Conservation (phyloP, 2,888 invertebrate genomes). For the Colletes collaris region DNA sequence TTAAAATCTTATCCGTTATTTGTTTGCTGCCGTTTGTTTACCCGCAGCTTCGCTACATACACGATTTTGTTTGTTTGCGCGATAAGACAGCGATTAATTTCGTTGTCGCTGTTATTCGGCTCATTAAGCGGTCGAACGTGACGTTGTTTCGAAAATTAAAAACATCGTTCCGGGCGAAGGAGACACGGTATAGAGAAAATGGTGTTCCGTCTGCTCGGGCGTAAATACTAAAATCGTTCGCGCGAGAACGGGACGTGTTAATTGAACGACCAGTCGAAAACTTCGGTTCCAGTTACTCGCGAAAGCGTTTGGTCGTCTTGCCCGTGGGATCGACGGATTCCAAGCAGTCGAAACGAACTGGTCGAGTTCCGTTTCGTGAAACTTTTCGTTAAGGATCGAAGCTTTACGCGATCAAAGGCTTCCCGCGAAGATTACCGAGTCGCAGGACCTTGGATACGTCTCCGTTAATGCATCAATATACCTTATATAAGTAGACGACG, state of each 20-base stretch:
- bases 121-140: no score
- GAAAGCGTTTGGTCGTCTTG: constrained; percentile 4
- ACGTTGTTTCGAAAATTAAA: no score
- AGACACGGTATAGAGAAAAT: neutral
- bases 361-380: no score
- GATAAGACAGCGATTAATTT: no score
- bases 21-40: no score
- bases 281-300: constrained; percentile 29
- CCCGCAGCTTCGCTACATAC: no score
- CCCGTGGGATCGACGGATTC: no score
- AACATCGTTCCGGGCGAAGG: no score
- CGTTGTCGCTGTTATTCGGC: no score
- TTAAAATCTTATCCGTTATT: neutral
- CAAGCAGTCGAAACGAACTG: no score
- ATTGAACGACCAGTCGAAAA: constrained; percentile 32
- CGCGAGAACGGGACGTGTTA: constrained; percentile 24
- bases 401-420: neutral
- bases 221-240: constrained; percentile 23
- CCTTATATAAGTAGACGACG: constrained; percentile 47
- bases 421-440: constrained; percentile 12
- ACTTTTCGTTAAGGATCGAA: no score
- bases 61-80: no score
- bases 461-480: constrained; percentile 49
- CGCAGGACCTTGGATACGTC: constrained; percentile 30
- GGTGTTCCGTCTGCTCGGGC: neutral